Conservation (phyloP, 2,888 invertebrate genomes). For the Cheilosia variabilis region DNA sequence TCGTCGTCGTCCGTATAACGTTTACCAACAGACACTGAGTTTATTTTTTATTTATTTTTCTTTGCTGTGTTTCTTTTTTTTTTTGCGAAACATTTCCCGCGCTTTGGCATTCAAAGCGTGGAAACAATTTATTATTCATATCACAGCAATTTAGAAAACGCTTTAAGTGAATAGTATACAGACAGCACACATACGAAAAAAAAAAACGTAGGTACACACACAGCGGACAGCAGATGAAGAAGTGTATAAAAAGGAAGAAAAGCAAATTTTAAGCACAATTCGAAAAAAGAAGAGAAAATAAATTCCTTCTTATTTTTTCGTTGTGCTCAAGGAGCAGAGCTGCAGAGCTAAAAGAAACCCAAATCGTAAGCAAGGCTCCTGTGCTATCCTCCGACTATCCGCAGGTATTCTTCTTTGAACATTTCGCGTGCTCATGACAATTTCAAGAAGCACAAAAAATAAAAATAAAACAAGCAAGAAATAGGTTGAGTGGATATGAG, state of each 20-base stretch:
- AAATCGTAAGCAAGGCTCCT: conserved; percentile 10
- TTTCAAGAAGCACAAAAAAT: conserved; percentile 61
- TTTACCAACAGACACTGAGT: conserved; percentile 18
- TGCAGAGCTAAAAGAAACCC: conserved; percentile 21
- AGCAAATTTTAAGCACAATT: conserved; percentile 1
- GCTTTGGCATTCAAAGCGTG: conserved; percentile 58
- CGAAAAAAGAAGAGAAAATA: conserved; percentile 5
- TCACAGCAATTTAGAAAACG: conserved; percentile 77
- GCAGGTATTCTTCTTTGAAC: conserved; percentile 43
- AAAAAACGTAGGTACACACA: neutral
- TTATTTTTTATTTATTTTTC: conserved; percentile 21
- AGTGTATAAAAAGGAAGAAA: neutral
- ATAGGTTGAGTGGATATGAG: conserved; percentile 70
- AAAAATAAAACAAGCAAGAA: conserved; percentile 68
- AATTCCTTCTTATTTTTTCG: conserved; percentile 13
- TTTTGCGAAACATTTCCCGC: conserved; percentile 15
- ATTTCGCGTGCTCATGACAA: conserved; percentile 70
- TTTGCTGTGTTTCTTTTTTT: conserved; percentile 1
- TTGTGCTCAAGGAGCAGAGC: conserved; percentile 22
- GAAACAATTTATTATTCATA: conserved; percentile 82
- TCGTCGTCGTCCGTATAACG: conserved; percentile 52
- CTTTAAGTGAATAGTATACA: conserved; percentile 58
- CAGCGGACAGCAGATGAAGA: neutral
- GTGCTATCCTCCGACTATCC: conserved; percentile 33
- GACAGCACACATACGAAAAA: conserved; percentile 3